Conservation (phyloP, 2,888 invertebrate species). For the Sialis lutaria region DNA sequence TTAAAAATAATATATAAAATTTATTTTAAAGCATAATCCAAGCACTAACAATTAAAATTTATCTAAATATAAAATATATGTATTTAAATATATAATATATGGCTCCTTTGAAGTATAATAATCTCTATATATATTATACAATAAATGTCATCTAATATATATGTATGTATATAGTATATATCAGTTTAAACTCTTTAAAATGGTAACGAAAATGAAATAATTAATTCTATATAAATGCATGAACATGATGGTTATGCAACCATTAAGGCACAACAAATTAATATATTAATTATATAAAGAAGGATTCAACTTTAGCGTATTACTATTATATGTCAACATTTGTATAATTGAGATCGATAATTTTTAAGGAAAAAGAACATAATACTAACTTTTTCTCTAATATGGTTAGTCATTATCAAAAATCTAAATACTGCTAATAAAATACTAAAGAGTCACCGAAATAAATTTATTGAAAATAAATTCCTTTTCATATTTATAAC, state of each 20-base stretch:
- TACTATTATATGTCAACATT: too few relatives aligned
- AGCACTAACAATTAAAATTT: not conserved
- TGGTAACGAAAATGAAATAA: constrained; percentile 2
- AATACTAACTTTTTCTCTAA: not conserved
- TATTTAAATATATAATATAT: not conserved
- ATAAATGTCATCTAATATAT: not conserved
- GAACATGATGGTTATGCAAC: not conserved
- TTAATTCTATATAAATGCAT: not conserved
- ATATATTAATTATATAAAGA: not conserved
- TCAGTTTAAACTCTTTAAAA: constrained; percentile 1
- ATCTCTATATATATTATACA: not conserved
- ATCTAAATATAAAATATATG: not conserved
- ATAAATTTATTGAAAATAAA: too few relatives aligned
- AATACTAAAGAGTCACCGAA: too few relatives aligned
- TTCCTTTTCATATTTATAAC: too few relatives aligned
- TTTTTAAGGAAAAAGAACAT: not conserved
- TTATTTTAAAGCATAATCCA: constrained; percentile 3
- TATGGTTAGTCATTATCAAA: not conserved
- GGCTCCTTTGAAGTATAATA: not conserved
- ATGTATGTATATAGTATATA: not conserved
- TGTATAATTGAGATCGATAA: not conserved
- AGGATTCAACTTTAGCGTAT: not conserved
- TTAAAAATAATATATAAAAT: not conserved
- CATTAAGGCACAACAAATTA: not conserved
- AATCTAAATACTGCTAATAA: not conserved